Base-by-base conservation (phyloP, 2,113 vertebrate species). In the Alouatta palliata region DNA sequence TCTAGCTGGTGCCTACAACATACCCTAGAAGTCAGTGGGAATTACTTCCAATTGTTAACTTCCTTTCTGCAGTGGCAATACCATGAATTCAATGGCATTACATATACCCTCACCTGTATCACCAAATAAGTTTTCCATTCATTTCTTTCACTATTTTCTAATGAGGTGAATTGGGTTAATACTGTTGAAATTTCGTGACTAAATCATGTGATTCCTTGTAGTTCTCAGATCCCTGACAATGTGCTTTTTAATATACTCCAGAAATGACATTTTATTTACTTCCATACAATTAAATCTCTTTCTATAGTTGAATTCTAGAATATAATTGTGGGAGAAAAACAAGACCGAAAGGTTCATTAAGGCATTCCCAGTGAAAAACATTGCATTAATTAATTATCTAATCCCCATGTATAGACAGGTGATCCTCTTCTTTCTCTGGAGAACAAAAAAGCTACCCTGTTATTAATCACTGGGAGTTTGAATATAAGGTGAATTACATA, bases 391-490 rank as follows among this genome's bases (percentile, higher is more conserved):
- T 86, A 77, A n/a, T 82, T 87, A 76, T 14, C 43, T 95, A 97
- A 94, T 96, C 86, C 86, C 71, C 61, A 54, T 10, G 21, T 30
- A 95, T n/a, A 49, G 23, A 75, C 76, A 58, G 58, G 58, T 94
- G 35, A n/a, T 95, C 89, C 16, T 75, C 45, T 90, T 77, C 20
- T 95, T 87, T 84, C 91, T 91, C 66, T 37, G 83, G 71, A 97
- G 61, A 96, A 93, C 49, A 70, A 79, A 91, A 86, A 37, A 2
- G 0, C 12, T 91, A 20, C 3, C 47, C 43, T 87, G 10, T 70
- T 97, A 87, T 97, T 97, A 97, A 97, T 97, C 93, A 87, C 47
- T 87, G 19, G 45, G 25, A 96, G 25, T 98, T 96, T 92, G 80
- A 79, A 97, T 97, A 30, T 82, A 97, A 86, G 75, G 94, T 95